These are phyloP conservation scores for Limnephilus rhombicus DNA, from an alignment of 2,888 invertebrate genomes.

Conservation along the genomic window DNA sequence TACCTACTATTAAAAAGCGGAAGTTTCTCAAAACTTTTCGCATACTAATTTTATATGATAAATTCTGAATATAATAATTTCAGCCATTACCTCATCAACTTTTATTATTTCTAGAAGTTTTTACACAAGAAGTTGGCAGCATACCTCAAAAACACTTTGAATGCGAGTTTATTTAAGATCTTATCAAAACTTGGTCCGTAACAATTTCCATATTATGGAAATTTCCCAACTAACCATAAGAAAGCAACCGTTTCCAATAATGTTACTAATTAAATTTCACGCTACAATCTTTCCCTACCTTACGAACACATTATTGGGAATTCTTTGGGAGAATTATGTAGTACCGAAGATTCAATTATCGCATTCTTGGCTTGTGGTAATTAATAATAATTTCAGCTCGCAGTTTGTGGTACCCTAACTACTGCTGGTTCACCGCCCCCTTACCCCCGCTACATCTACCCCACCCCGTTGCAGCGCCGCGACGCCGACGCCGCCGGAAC, in stretches of 20 bases:
- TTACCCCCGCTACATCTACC: not conserved
- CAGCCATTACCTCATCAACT: constrained; percentile 45
- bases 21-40: constrained; percentile 23
- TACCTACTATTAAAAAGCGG: constrained; percentile 16
- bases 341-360: constrained; percentile 52
- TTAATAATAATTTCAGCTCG: constrained; percentile 41
- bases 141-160: constrained; percentile 46
- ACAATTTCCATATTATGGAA: constrained; percentile 55
- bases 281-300: constrained; percentile 47
- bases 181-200: constrained; percentile 45
- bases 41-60: constrained; percentile 35
- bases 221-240: constrained; percentile 41
- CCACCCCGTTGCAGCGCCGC: not conserved
- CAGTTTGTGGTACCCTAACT: not conserved
- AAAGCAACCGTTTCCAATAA: constrained; percentile 50
- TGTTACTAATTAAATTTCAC: constrained; percentile 50
- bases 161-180: constrained; percentile 49
- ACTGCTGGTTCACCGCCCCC: constrained; percentile 7
- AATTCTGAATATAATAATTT: constrained; percentile 46
- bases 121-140: constrained; percentile 37
- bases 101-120: constrained; percentile 43
- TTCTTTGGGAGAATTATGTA: constrained; percentile 51
- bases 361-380: constrained; percentile 48
- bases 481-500: not conserved
- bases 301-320: constrained; percentile 45